phyloP scores from a whole-genome alignment of 2,113 vertebrate species.

The Ia io region DNA sequence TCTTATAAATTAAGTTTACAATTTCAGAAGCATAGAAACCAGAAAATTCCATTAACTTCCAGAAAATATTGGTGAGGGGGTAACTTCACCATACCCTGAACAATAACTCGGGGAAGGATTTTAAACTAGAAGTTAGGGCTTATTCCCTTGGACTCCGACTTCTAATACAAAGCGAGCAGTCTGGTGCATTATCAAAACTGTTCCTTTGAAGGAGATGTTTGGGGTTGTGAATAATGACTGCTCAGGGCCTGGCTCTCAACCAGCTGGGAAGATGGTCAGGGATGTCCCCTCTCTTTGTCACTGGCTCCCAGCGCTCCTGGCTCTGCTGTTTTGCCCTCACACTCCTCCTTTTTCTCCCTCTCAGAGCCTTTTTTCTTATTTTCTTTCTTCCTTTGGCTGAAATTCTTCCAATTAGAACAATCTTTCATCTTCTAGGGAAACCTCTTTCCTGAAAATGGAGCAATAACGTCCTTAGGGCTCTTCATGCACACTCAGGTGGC shows the following conservation, averaged over 20 bases:
- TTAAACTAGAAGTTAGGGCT: not conserved
- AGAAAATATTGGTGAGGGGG: not conserved
- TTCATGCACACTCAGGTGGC: not conserved
- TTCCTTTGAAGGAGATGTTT: not conserved
- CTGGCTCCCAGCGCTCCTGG: not conserved
- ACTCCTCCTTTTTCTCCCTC: not conserved
- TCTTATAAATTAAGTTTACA: not conserved
- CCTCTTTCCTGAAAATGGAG: not conserved
- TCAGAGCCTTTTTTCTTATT: not conserved
- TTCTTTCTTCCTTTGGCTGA: not conserved
- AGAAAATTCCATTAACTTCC: not conserved
- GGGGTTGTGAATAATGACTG: not conserved
- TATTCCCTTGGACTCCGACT: not conserved
- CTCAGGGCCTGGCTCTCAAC: not conserved
- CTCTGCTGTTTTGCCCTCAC: not conserved
- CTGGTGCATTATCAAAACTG: not conserved
- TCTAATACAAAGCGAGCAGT: not conserved
- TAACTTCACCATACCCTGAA: not conserved
- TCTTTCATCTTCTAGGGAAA: not conserved
- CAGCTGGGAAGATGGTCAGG: not conserved
- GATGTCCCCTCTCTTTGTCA: not conserved
- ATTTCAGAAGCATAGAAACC: not conserved
- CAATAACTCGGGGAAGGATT: slow-evolving; percentile 18
- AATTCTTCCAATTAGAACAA: not conserved
- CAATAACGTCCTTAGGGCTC: not conserved